phyloP scores from a whole-genome alignment of 1,140 invertebrate genomes.

The Zophobas atratus region DNA sequence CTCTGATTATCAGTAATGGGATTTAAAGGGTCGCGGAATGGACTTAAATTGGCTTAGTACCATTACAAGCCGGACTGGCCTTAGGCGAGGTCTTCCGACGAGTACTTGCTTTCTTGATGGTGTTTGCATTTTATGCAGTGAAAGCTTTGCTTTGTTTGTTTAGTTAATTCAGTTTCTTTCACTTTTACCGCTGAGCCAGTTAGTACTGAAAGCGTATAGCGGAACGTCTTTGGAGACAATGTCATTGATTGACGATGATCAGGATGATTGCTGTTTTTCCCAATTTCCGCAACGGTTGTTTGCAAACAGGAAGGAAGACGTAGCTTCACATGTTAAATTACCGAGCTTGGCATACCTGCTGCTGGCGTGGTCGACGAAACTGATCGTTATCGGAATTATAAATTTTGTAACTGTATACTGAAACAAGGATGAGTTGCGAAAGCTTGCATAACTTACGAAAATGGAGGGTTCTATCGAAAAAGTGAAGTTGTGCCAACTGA shows the following conservation, averaged over 20 bases:
- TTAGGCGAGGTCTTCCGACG: too few species aligned
- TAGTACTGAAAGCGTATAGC: constrained; percentile 57
- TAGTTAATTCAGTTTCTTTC: constrained; percentile 51
- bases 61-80: too few species aligned
- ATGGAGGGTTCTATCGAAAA: neutral
- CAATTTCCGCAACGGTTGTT: constrained; percentile 7
- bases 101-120: neutral
- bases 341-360: constrained; percentile 2
- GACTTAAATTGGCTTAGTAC: neutral
- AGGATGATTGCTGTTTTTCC: constrained; percentile 40
- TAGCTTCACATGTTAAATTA: constrained; percentile 22
- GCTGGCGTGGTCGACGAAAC: neutral
- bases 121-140: constrained; percentile 43
- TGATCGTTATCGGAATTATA: constrained; percentile 28
- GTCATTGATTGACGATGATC: constrained; percentile 54
- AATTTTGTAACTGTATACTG: constrained; percentile 14
- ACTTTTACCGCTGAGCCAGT: constrained; percentile 59
- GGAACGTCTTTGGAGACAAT: constrained; percentile 53
- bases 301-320: constrained; percentile 17
- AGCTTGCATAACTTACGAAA: constrained; percentile 27
- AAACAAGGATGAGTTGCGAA: constrained; percentile 23
- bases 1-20: constrained; percentile 12
- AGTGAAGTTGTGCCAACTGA: too few species aligned
- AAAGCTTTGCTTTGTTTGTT: constrained; percentile 57
- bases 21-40: neutral